Evolutionary conservation across 1,140 invertebrate species (phyloP).

Genomic region (Reticulitermes speratus): DNA sequence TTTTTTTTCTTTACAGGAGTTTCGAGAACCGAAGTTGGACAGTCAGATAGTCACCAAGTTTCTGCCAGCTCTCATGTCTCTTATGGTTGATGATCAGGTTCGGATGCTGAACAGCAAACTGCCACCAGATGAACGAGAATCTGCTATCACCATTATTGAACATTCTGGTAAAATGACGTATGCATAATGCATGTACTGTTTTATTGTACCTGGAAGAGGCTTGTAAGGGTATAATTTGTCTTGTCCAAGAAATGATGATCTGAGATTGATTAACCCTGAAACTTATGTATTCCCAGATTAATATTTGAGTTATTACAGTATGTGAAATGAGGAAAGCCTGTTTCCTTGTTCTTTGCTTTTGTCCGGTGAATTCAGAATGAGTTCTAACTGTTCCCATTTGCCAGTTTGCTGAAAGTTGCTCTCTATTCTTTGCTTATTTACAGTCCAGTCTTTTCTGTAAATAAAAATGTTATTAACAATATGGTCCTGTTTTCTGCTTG

Average conservation of each 20-base stretch:
- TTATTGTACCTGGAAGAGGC: not conserved
- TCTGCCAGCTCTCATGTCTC: conserved; percentile 87
- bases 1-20: conserved; percentile 55
- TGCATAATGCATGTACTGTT: not conserved
- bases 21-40: conserved; percentile 93
- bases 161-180: conserved; percentile 61
- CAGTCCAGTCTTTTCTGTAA: no score
- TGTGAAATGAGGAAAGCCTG: no score
- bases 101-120: conserved; percentile 81
- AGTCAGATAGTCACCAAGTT: conserved; percentile 93
- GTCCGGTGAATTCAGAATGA: no score
- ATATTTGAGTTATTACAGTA: no score
- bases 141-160: conserved; percentile 89
- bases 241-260: not conserved
- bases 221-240: not conserved
- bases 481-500: no score
- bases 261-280: no score
- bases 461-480: no score
- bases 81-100: conserved; percentile 97
- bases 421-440: no score
- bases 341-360: no score
- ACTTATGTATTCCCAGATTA: no score
- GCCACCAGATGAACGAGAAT: conserved; percentile 90
- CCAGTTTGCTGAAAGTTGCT: no score
- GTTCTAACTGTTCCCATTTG: no score